Evolutionary conservation across 1,140 invertebrate species (phyloP), one percentile per base, ranked within the genome.

Genomic region (Lordiphosa collinella): DNA sequence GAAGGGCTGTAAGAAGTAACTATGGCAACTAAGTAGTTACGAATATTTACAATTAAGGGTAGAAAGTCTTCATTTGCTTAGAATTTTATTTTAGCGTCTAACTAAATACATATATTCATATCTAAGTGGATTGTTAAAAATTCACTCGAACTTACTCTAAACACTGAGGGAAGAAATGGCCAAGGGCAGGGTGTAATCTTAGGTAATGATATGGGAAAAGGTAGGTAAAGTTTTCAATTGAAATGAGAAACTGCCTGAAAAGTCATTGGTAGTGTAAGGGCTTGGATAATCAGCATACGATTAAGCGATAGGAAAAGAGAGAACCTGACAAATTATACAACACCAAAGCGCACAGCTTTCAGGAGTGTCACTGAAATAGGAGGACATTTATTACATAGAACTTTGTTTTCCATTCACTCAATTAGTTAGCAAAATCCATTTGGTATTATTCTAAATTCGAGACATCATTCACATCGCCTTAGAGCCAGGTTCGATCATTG

Each of bases 401-500:
- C 16, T 18, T 18, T 18, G 16, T 3, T 29, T 29, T 29, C 7
- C 25, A 29, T 29, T 29, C 1, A 29, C 41, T 31, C 25, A 25
- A 12, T 18, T 43, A 25, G 18, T 12, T 43, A 43, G 11, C 40
- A 43, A 18, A 12, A 25, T 43, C 18, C 18, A n/a, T 25, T 18
- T 13, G 38, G 32, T 38, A 34, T 34, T 29, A 51, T 47, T 58
- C 41, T 78, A 84, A 82, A 82, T 82, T 82, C 76, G 78, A 82
- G 76, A 71, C 40, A 34, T 60, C 40, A 37, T 60, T 36, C 13
- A 12, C 36, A 61, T 12, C 32, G 59, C 51, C 2, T 68, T 87
- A 87, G 38, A 87, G 72, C 85, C 85, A 87, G 60, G 79, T 87
- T 55, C 71, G 87, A 50, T 87, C 85, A 56, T 85, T 75, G 12